phyloP scores from a whole-genome alignment of 2,888 invertebrate species.

The Eurytoma adleriae region DNA sequence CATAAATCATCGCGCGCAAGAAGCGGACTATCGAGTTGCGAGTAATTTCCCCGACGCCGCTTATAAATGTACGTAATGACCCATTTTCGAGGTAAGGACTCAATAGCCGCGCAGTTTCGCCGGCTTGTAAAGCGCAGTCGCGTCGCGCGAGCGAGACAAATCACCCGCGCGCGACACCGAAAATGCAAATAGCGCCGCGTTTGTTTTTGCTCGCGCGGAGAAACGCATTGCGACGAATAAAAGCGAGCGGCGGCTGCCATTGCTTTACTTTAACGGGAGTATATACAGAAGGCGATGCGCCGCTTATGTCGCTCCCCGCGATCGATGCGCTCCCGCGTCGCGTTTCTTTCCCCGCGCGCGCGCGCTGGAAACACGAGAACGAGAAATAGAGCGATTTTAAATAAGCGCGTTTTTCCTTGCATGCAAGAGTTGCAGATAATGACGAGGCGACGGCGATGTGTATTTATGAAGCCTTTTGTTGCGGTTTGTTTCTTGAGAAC shows the following conservation, averaged over 20 bases:
- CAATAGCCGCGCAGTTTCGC: conserved; percentile 15
- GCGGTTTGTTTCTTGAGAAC: no score
- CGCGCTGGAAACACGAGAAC: conserved; percentile 24
- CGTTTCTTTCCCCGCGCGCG: conserved; percentile 21
- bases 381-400: conserved; percentile 30
- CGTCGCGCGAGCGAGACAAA: conserved; percentile 37
- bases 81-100: conserved; percentile 29
- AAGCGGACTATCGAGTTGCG: not conserved
- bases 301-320: conserved; percentile 6
- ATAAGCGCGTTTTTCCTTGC: not conserved
- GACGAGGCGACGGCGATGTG: not conserved
- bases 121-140: not conserved
- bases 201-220: conserved; percentile 2
- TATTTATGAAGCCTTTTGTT: not conserved
- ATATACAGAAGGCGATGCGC: conserved; percentile 11
- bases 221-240: not conserved
- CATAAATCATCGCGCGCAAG: no score
- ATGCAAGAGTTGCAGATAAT: not conserved
- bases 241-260: not conserved
- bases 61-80: conserved; percentile 24
- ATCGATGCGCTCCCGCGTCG: conserved; percentile 36
- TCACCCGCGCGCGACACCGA: conserved; percentile 13
- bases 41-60: not conserved
- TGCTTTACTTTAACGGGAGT: conserved; percentile 46
- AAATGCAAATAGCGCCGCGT: conserved; percentile 39